phyloP scores from a whole-genome alignment of 2,113 vertebrate species.

The Xyliphius kryptos region DNA sequence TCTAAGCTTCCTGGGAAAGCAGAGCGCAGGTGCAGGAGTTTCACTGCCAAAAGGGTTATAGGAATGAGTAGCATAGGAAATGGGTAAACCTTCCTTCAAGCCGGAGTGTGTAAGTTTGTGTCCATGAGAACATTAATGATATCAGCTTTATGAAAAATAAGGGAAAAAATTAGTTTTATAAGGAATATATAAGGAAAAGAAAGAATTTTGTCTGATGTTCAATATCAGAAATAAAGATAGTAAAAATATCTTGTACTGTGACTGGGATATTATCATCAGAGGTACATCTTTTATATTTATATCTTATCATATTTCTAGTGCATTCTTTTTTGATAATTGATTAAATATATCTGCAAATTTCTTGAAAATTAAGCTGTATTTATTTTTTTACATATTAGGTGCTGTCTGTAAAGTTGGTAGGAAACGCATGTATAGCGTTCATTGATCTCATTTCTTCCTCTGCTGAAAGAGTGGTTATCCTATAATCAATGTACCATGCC shows the following conservation, averaged over 20 bases:
- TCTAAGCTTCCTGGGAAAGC: conserved; percentile 31
- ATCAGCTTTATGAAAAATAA: too few relatives aligned
- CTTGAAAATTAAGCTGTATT: too few relatives aligned
- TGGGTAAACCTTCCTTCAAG: conserved; percentile 5
- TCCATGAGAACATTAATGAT: conserved; percentile 2
- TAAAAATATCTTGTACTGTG: not conserved
- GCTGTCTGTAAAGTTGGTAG: too few relatives aligned
- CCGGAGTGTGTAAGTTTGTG: conserved; percentile 4
- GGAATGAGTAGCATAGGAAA: conserved; percentile 15
- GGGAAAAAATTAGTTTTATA: too few relatives aligned
- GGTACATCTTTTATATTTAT: not conserved
- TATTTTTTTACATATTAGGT: not conserved
- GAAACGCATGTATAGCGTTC: not conserved
- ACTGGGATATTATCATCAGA: not conserved
- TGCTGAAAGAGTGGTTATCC: not conserved
- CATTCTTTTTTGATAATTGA: too few relatives aligned
- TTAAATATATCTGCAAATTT: too few relatives aligned
- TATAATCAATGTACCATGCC: not conserved
- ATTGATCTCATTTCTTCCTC: not conserved
- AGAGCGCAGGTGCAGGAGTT: conserved; percentile 38
- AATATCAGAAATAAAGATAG: not conserved
- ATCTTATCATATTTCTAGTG: too few relatives aligned
- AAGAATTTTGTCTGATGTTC: not conserved
- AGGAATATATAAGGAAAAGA: not conserved
- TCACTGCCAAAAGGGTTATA: conserved; percentile 41